phyloP scores from a whole-genome alignment of 2,888 invertebrate genomes.

The Drosophila mettleri region DNA sequence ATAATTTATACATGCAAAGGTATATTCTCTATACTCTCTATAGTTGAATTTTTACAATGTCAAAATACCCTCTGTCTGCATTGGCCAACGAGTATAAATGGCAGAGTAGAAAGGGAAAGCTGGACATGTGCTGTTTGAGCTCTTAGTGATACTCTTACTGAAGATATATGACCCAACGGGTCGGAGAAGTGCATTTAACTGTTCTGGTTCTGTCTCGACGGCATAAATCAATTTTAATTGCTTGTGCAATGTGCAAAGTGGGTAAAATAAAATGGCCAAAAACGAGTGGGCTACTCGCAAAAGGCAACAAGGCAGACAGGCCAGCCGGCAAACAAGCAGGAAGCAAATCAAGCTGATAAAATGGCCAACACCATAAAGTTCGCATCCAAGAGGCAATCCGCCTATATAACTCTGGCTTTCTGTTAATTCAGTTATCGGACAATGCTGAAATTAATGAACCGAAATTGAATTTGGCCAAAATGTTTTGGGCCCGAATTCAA shows the following conservation, averaged over 20 bases:
- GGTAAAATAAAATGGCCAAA: slow-evolving; percentile 55
- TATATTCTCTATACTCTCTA: not conserved
- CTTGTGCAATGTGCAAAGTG: slow-evolving; percentile 71
- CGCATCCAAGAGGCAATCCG: not conserved
- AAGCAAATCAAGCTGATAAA: slow-evolving; percentile 27
- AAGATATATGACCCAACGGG: slow-evolving; percentile 54
- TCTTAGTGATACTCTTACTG: slow-evolving; percentile 25
- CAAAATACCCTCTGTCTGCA: not conserved
- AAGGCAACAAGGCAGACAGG: slow-evolving; percentile 15
- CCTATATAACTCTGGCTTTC: not conserved
- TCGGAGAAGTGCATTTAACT: slow-evolving; percentile 72
- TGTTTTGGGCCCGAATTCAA: slow-evolving; percentile 55
- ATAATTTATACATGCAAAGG: not conserved
- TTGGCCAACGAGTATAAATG: not conserved
- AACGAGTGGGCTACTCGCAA: slow-evolving; percentile 8
- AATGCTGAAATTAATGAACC: slow-evolving; percentile 61
- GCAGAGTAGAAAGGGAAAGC: slow-evolving; percentile 45
- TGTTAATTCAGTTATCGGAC: slow-evolving; percentile 35
- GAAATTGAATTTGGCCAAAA: slow-evolving; percentile 61
- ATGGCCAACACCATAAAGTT: slow-evolving; percentile 30
- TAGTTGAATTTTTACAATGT: not conserved
- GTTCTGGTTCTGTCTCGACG: slow-evolving; percentile 72
- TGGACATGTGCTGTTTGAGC: slow-evolving; percentile 6
- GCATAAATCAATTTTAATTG: slow-evolving; percentile 79
- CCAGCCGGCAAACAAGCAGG: not conserved